Percentiles rank a stretch among this genome's conserved stretches.
Evolutionary conservation across 2,113 vertebrate species (phyloP).

Genomic region (Platycercus adscitus): DNA sequence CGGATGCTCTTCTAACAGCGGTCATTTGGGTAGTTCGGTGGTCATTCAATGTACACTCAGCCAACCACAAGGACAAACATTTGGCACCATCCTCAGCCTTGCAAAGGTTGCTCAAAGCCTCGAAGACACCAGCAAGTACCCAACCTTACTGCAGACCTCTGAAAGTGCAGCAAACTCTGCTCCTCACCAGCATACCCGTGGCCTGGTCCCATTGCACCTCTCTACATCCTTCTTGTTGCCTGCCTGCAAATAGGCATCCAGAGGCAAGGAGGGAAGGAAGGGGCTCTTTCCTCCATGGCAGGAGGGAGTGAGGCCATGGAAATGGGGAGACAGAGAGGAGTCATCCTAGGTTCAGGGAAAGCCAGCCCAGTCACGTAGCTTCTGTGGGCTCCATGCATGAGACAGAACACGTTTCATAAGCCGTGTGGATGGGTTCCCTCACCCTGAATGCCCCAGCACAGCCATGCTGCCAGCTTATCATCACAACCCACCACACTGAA

Average conservation of each 20-base stretch:
- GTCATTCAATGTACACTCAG: background rate
- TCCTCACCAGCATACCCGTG: background rate
- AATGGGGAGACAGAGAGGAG: background rate
- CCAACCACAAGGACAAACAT: background rate
- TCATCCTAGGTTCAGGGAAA: background rate
- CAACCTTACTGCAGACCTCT: background rate
- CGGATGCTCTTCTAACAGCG: background rate
- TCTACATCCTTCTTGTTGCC: background rate
- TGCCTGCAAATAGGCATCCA: background rate
- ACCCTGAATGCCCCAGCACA: background rate
- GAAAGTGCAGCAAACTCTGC: background rate
- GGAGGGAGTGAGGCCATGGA: background rate
- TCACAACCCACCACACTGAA: rapidly evolving
- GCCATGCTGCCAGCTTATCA: background rate
- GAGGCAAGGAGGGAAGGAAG: background rate
- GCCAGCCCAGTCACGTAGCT: background rate
- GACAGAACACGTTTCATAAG: background rate
- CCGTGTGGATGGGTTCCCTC: background rate
- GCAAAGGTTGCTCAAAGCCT: background rate
- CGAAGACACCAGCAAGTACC: background rate
- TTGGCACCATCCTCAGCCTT: background rate
- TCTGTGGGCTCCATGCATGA: background rate
- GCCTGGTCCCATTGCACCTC: background rate
- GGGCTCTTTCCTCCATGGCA: background rate
- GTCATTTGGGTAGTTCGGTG: background rate